Evolutionary conservation across 2,888 invertebrate genomes (phyloP).

Genomic region (Hydrotaea diabolus): DNA sequence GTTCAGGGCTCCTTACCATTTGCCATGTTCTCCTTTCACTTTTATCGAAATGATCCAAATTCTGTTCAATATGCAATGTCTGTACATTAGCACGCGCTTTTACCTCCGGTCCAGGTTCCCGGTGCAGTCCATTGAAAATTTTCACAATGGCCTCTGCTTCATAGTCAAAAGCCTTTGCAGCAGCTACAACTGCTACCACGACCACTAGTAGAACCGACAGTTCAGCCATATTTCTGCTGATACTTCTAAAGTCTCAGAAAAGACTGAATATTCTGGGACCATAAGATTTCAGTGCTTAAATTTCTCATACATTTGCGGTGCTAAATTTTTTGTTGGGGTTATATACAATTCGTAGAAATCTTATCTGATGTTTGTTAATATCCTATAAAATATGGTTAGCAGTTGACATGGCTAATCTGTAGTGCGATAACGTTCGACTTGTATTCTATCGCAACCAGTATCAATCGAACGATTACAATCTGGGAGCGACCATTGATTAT

Average conservation of each 20-base stretch:
- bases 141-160: not conserved
- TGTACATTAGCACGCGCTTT: not conserved
- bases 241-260: not conserved
- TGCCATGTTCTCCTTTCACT: slow-evolving; percentile 82
- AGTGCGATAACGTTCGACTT: not conserved
- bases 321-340: no score
- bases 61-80: slow-evolving; percentile 82
- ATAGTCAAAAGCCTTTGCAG: not conserved
- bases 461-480: not conserved
- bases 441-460: not conserved
- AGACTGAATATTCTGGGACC: not conserved
- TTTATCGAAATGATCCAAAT: slow-evolving; percentile 84
- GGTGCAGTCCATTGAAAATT: not conserved
- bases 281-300: not conserved
- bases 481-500: not conserved
- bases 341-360: not conserved
- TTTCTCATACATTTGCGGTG: not conserved
- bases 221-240: slow-evolving; percentile 29
- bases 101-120: not conserved
- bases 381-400: not conserved
- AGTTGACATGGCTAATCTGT: not conserved
- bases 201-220: slow-evolving; percentile 4
- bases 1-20: slow-evolving; percentile 78
- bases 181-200: not conserved
- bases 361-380: slow-evolving; percentile 13